phyloP scores from a whole-genome alignment of 2,888 invertebrate species.

The Lochmaea capreae region DNA sequence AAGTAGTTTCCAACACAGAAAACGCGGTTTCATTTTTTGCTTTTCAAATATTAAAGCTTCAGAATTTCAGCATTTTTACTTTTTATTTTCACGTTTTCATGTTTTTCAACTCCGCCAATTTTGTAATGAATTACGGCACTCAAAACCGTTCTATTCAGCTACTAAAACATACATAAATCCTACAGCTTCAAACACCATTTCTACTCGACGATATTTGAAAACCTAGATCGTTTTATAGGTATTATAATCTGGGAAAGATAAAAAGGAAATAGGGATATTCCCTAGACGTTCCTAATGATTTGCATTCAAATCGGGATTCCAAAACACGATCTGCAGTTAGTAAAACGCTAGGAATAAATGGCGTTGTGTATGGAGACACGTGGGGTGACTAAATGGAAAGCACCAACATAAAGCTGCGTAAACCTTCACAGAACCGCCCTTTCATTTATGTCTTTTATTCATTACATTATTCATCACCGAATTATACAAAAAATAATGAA shows the following conservation, averaged over 20 bases:
- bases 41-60: neutral
- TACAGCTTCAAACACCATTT: constrained; percentile 19
- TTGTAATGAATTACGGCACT: constrained; percentile 9
- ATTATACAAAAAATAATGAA: neutral
- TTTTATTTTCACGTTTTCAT: neutral
- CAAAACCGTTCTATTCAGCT: constrained; percentile 6
- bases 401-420: constrained; percentile 15
- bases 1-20: neutral
- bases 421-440: neutral
- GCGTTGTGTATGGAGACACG: constrained; percentile 25
- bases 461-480: neutral
- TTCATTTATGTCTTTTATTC: neutral
- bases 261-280: constrained; percentile 29
- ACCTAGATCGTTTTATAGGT: constrained; percentile 25
- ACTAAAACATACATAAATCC: constrained; percentile 27
- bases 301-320: constrained; percentile 33
- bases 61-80: neutral
- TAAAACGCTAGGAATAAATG: constrained; percentile 28
- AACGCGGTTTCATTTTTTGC: neutral
- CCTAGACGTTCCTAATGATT: constrained; percentile 33
- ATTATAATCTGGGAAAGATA: constrained; percentile 25
- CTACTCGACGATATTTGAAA: constrained; percentile 16
- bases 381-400: constrained; percentile 13
- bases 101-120: constrained; percentile 1
- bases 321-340: constrained; percentile 31